Percentiles rank a stretch among this genome's conserved stretches.
Evolutionary conservation across 2,113 vertebrate species (phyloP).

Genomic region (Lophotis ruficrista): DNA sequence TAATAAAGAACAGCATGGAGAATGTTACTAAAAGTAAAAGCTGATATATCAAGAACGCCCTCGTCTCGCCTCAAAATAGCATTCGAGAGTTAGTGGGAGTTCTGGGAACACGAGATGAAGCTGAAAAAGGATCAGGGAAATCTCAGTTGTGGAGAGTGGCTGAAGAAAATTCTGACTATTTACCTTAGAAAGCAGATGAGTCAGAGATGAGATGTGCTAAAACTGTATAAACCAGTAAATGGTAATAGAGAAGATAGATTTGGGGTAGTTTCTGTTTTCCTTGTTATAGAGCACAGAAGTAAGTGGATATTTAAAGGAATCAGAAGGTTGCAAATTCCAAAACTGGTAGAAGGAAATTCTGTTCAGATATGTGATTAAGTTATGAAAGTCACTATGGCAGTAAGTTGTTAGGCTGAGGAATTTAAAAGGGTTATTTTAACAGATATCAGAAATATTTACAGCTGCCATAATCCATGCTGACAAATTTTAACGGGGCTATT

Average conservation of each 20-base stretch:
- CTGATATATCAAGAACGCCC: background rate
- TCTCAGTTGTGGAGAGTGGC: background rate
- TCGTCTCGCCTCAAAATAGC: constrained; percentile 14
- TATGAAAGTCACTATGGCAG: background rate
- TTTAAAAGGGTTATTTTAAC: background rate
- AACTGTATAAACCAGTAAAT: background rate
- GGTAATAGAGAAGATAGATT: background rate
- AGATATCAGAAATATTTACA: background rate
- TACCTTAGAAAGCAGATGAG: constrained; percentile 38
- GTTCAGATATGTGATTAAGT: background rate
- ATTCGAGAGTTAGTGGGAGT: constrained; percentile 21
- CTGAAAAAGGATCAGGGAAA: background rate
- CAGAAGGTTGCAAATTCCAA: background rate
- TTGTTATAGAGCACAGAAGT: background rate
- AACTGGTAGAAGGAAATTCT: background rate
- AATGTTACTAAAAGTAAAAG: constrained; percentile 11
- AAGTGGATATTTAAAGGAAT: background rate
- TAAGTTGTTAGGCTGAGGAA: background rate
- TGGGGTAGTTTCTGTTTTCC: background rate
- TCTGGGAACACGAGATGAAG: constrained; percentile 5
- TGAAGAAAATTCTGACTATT: constrained; percentile 15
- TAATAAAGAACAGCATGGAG: background rate
- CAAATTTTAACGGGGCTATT: background rate
- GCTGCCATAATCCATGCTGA: background rate
- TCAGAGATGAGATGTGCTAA: background rate